A percentile compares a stretch with the other conserved stretches of the same genome.
These are phyloP conservation scores for Zhuqinia jingwanae DNA, from an alignment of 2,888 invertebrate species.

Conservation along the genomic window DNA sequence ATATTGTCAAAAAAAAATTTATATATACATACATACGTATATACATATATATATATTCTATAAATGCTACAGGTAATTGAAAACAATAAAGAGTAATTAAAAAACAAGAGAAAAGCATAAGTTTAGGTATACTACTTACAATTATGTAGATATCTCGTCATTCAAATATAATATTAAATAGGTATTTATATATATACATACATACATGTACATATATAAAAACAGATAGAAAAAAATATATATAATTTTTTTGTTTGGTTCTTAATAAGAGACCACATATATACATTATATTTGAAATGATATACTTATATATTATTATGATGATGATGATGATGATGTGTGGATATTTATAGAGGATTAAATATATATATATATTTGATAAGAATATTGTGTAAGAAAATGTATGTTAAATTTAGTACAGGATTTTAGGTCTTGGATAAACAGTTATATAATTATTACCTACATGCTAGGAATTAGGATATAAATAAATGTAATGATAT, in stretches of 20 bases:
- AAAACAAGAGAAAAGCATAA: background rate
- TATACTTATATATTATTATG: too few species aligned
- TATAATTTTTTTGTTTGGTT: too few species aligned
- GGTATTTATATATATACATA: too few species aligned
- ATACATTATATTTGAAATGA: too few species aligned
- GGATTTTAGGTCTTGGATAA: constrained; percentile 9
- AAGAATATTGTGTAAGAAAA: constrained; percentile 4
- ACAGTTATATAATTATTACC: background rate
- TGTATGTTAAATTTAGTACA: constrained; percentile 7
- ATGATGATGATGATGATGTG: too few species aligned
- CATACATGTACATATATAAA: too few species aligned
- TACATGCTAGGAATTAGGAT: background rate
- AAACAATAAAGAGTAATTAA: constrained; percentile 31
- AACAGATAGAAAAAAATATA: too few species aligned
- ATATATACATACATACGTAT: background rate
- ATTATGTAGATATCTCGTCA: too few species aligned
- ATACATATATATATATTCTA: background rate
- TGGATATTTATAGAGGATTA: background rate
- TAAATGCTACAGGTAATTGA: constrained; percentile 16
- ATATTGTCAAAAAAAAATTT: background rate
- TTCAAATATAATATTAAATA: too few species aligned
- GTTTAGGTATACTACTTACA: too few species aligned
- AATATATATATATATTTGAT: constrained; percentile 6
- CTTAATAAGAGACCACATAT: too few species aligned
- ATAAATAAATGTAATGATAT: background rate